Percentiles rank a stretch among this genome's conserved stretches.
Conservation (phyloP, 2,888 invertebrate species). For the Synergus gifuensis region DNA sequence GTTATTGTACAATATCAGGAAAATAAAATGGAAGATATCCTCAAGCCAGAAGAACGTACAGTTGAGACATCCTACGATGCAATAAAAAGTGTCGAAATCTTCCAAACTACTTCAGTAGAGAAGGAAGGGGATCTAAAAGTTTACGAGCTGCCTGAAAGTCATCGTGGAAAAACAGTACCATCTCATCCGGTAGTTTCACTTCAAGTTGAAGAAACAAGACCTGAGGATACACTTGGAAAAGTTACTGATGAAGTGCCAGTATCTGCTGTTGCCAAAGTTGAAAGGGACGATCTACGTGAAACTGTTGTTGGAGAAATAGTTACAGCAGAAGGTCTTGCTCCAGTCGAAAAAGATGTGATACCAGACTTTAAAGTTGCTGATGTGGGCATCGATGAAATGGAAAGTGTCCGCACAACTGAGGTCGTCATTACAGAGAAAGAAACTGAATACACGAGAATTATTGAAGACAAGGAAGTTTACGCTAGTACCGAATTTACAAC, state of each 20-base stretch:
- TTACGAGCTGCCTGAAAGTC: constrained; percentile 80
- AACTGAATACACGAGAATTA: constrained; percentile 73
- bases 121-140: constrained; percentile 81
- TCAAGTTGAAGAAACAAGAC: constrained; percentile 77
- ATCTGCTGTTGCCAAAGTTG: constrained; percentile 77
- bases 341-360: constrained; percentile 73
- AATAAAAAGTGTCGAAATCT: constrained; percentile 82
- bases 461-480: constrained; percentile 74
- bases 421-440: constrained; percentile 79
- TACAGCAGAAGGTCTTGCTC: constrained; percentile 80
- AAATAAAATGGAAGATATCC: constrained; percentile 72
- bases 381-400: constrained; percentile 75
- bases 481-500: constrained; percentile 78
- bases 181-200: constrained; percentile 80
- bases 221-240: constrained; percentile 77
- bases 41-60: constrained; percentile 72
- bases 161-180: constrained; percentile 79
- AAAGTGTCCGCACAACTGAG: constrained; percentile 79
- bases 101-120: constrained; percentile 83
- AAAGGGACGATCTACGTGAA: constrained; percentile 76
- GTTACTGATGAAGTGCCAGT: constrained; percentile 77
- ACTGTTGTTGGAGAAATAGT: constrained; percentile 80
- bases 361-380: constrained; percentile 77
- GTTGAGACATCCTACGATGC: constrained; percentile 80
- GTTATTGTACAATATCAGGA: constrained; percentile 85